These are phyloP conservation scores for Phodopus roborovskii DNA, from an alignment of 2,113 vertebrate species.

Conservation along the genomic window DNA sequence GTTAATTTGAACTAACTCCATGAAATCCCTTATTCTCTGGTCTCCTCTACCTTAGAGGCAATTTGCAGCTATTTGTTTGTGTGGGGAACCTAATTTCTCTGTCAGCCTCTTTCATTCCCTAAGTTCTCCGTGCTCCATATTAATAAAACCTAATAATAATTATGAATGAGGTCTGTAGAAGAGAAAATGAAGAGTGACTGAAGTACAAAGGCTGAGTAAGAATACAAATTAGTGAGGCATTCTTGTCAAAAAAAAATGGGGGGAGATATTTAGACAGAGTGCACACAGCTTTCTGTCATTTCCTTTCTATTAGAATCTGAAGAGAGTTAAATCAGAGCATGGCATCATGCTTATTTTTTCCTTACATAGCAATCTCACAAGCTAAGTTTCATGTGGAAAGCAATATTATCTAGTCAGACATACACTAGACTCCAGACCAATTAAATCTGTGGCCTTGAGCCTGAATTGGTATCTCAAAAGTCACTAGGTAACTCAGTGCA, in stretches of 20 bases:
- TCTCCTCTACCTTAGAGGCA: background rate
- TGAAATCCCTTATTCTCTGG: background rate
- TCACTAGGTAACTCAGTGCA: background rate
- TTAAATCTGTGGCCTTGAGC: background rate
- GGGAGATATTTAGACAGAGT: background rate
- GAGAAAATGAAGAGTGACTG: background rate
- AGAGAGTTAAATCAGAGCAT: background rate
- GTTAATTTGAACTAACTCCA: background rate
- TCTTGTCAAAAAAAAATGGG: conserved; percentile 4
- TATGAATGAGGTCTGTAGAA: background rate
- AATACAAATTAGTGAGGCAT: background rate
- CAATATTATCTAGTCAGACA: background rate
- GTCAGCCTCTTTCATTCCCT: background rate
- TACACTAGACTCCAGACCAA: background rate
- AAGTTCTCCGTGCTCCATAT: background rate
- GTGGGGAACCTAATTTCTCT: background rate
- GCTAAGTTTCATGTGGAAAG: background rate
- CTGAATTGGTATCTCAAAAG: background rate
- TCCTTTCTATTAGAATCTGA: background rate
- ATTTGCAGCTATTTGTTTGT: background rate
- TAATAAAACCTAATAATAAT: background rate
- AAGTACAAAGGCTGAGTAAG: background rate
- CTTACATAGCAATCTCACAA: background rate
- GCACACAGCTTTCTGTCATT: background rate
- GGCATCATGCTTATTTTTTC: background rate